These are phyloP conservation scores for Lepidotrigona ventralis DNA, from an alignment of 1,140 invertebrate genomes.

Conservation along the genomic window DNA sequence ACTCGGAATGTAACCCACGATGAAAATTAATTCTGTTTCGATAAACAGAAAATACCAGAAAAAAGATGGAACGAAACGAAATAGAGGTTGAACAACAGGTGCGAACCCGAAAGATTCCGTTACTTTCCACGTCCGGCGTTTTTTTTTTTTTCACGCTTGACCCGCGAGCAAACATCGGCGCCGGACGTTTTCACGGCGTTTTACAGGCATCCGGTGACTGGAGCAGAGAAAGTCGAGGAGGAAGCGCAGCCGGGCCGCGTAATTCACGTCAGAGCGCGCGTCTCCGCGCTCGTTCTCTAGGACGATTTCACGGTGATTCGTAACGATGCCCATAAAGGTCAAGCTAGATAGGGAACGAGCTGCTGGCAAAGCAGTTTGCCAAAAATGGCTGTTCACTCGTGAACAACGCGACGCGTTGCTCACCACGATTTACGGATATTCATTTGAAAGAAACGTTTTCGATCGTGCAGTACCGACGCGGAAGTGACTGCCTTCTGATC, in stretches of 20 bases:
- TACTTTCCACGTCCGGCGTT: not conserved
- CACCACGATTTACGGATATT: slow-evolving; percentile 52
- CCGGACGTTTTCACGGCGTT: slow-evolving; percentile 33
- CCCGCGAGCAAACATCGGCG: slow-evolving; percentile 10
- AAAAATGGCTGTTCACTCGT: slow-evolving; percentile 45
- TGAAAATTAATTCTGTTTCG: too few relatives aligned
- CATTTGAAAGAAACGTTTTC: slow-evolving; percentile 27
- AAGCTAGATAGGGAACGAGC: not conserved
- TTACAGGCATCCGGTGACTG: slow-evolving; percentile 31
- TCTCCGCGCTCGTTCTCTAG: slow-evolving; percentile 12
- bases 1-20: too few relatives aligned
- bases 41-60: too few relatives aligned
- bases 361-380: slow-evolving; percentile 12
- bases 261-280: slow-evolving; percentile 47
- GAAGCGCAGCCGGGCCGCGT: slow-evolving; percentile 29
- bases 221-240: slow-evolving; percentile 45
- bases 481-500: slow-evolving; percentile 1
- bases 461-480: slow-evolving; percentile 19
- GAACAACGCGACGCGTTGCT: not conserved
- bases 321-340: slow-evolving; percentile 63
- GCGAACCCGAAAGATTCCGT: too few relatives aligned
- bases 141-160: slow-evolving; percentile 26
- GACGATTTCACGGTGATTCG: slow-evolving; percentile 61
- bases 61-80: not conserved
- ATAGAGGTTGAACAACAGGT: not conserved